Base-by-base conservation (phyloP, 2,888 invertebrate species). In the Mythimna impura region DNA sequence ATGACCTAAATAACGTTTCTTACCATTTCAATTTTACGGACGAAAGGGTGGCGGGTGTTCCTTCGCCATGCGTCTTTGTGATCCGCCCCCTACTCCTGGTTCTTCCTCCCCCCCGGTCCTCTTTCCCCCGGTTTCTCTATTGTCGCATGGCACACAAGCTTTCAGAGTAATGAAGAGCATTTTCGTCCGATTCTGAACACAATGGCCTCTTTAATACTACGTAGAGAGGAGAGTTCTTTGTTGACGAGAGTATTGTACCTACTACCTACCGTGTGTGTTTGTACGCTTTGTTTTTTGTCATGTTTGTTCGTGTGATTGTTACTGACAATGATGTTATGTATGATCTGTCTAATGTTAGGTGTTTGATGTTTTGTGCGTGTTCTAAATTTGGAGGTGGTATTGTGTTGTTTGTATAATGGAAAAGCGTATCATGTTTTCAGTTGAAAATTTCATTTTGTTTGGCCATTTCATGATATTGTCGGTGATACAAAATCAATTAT, bases 111-210 rank as follows among this genome's bases (percentile, higher is more conserved):
- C 81, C 86, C 87, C 83, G 60, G 66, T 66, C 75, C 54, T 36
- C 79, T 50, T 73, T 88, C 89, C 90, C 90, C 89, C 89, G 84
- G 87, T 90, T 52, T 89, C 90, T 86, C 94, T 92, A 96, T 96
- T 96, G 96, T 96, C 94, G 94, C 93, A 94, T 92, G 93, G 95
- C 95, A 96, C 94, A 94, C 95, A 94, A 95, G 96, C 96, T 96
- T 96, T 96, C 96, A 96, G 93, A 94, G 95, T 96, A 96, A 96
- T 96, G 96, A 96, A 96, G 96, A 96, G 96, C 95, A 96, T 96
- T 96, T 96, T 96, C 96, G 96, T 96, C 95, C 96, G 96, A 96
- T 96, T 96, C 94, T 88, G 93, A 90, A 73, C 89, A 96, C 96
- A 96, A 96, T 95, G 87, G 90, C 79, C 89, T 93, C 94, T 95